Base-by-base conservation (phyloP, 2,113 vertebrate species). In the Sphaerodactylus townsendi region DNA sequence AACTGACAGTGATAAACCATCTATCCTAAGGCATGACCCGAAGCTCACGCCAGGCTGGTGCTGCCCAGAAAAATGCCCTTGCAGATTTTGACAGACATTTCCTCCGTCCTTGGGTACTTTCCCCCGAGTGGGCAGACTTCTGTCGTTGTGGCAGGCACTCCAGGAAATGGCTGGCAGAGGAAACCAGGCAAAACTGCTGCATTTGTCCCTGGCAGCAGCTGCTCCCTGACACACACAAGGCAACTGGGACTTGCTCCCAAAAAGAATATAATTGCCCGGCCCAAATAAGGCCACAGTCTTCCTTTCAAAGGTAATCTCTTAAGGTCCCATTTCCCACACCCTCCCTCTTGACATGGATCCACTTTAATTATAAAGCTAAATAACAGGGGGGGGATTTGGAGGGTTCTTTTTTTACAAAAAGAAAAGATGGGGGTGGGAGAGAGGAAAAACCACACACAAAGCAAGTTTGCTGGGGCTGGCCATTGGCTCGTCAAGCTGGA, bases 401-500 rank as follows among this genome's bases (percentile, higher is more conserved):
- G 92, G 90, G 90, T 82, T 39, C 28, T 62, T 25, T 62, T 56
- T 23, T 44, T 5, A 44, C 5, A 81, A 89, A 62, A 62, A 28
- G 59, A 6, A 59, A 59, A 59, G 56, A 14, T 59, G 62, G 14
- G 33, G 46, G 72, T 4, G 15, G n/a, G 44, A 17, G 65, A 48
- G 50, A 70, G 9, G 2, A 3, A 44, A 44, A 44, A 39, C 53
- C 75, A 53, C 62, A 15, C 30, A 11, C 86, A 88, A 87, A 91
- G 88, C 88, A 48, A 86, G 92, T 84, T 46, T 76, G 93, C 69
- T 0, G 30, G 92, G 82, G 77, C 85, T 0, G 93, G 96, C 95
- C 94, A 91, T 19, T 88, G 91, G 92, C 88, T 84, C 91, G 4
- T 86, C 71, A 95, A 95, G 95, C 95, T 93, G 88, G 93, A 95